phyloP scores from a whole-genome alignment of 2,888 invertebrate species.

The Sinelater perroti region DNA sequence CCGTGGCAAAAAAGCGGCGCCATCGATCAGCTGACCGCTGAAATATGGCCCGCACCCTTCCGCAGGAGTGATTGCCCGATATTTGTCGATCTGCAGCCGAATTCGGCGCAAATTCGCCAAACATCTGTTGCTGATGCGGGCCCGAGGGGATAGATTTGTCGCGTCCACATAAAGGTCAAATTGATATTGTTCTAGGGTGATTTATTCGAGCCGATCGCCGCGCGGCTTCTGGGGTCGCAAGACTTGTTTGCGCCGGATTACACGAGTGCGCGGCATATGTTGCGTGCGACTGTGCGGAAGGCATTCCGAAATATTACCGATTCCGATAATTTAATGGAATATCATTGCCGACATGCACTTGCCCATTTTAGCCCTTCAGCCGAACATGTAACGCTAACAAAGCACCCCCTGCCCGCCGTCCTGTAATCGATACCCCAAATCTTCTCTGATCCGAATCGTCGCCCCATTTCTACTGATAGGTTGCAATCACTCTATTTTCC shows the following conservation, averaged over 20 bases:
- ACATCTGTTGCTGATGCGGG: conserved; percentile 6
- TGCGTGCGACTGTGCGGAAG: neutral
- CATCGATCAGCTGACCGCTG: conserved; percentile 24
- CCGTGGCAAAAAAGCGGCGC: conserved; percentile 7
- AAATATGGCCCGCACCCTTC: conserved; percentile 15
- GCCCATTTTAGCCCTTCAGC: too few species aligned
- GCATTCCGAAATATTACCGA: neutral
- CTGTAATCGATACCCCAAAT: too few species aligned
- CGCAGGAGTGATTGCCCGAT: conserved; percentile 10
- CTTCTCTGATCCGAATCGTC: too few species aligned
- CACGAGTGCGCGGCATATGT: conserved; percentile 23
- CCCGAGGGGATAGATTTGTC: conserved; percentile 49
- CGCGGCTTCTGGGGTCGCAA: conserved; percentile 33
- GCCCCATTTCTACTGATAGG: too few species aligned
- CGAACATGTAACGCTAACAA: too few species aligned
- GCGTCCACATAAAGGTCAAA: conserved; percentile 58
- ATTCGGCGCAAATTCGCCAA: neutral
- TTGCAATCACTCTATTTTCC: too few species aligned
- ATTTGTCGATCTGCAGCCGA: too few species aligned
- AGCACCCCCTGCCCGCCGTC: too few species aligned
- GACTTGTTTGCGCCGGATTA: conserved; percentile 33
- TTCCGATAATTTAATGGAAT: too few species aligned
- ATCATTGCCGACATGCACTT: too few species aligned
- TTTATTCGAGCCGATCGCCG: conserved; percentile 33
- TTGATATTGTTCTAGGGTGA: conserved; percentile 53